Evolutionary conservation across 2,888 invertebrate genomes (phyloP).

Genomic region (Acleris sparsana): DNA sequence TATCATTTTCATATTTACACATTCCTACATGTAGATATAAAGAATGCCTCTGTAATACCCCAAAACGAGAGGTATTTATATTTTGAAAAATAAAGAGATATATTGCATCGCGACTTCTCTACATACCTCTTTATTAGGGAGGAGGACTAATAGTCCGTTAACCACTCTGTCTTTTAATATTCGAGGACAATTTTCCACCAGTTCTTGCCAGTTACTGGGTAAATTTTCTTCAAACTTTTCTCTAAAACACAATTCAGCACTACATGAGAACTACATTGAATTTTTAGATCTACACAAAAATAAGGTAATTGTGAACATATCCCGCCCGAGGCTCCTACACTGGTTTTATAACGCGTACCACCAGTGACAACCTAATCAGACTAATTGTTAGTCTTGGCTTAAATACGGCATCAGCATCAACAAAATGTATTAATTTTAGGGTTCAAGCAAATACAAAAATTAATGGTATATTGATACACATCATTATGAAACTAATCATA

Average conservation of each 20-base stretch:
- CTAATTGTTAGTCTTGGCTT: neutral
- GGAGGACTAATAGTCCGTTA: slow-evolving; percentile 77
- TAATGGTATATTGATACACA: too few relatives aligned
- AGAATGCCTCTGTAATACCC: too few relatives aligned
- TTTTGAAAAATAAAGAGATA: slow-evolving; percentile 10
- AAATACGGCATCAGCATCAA: too few relatives aligned
- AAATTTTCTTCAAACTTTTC: slow-evolving; percentile 86
- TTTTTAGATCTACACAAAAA: slow-evolving; percentile 1
- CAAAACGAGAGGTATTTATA: slow-evolving; percentile 6
- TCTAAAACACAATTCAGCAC: slow-evolving; percentile 57
- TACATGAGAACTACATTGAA: slow-evolving; percentile 19
- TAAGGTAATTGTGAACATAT: neutral
- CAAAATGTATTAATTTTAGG: too few relatives aligned
- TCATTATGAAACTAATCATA: too few relatives aligned
- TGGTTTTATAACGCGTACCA: neutral
- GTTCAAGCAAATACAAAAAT: too few relatives aligned
- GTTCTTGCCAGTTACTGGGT: slow-evolving; percentile 87
- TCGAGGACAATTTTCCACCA: slow-evolving; percentile 82
- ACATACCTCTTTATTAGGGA: slow-evolving; percentile 71
- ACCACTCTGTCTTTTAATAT: slow-evolving; percentile 81
- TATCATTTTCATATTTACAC: neutral
- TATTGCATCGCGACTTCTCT: slow-evolving; percentile 17
- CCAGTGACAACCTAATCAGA: neutral
- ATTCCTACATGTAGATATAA: neutral
- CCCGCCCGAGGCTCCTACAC: too few relatives aligned